phyloP scores from a whole-genome alignment of 2,113 vertebrate species.

The Urocynchramus pylzowi region DNA sequence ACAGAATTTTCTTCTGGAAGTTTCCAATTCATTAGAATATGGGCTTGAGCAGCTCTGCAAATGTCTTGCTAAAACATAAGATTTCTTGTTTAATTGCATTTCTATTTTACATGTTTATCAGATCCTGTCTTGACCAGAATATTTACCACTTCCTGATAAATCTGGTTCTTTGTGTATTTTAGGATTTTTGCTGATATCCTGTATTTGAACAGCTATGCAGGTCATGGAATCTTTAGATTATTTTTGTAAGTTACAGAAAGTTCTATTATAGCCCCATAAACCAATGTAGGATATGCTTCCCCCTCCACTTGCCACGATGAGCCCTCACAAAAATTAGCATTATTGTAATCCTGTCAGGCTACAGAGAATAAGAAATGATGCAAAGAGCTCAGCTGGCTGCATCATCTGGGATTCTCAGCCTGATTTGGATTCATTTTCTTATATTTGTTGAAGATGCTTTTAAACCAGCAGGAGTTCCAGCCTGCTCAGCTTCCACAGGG shows the following conservation, averaged over 20 bases:
- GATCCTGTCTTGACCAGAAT: neutral
- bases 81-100: neutral
- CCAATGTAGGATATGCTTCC: neutral
- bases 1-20: neutral
- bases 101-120: neutral
- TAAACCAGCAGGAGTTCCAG: neutral
- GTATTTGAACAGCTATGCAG: neutral
- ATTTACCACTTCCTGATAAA: neutral
- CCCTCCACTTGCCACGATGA: neutral
- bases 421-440: constrained; percentile 26
- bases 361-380: neutral
- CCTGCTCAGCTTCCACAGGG: neutral
- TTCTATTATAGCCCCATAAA: neutral
- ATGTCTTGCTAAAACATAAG: neutral
- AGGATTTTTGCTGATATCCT: neutral
- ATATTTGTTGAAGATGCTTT: constrained; percentile 33
- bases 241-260: neutral
- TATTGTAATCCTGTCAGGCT: neutral
- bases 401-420: neutral
- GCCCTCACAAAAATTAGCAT: neutral
- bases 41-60: neutral
- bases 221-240: neutral
- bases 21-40: neutral
- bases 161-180: neutral
- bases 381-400: neutral